Evolutionary conservation across 2,888 invertebrate genomes (phyloP).

Genomic region (Agonopterix subpropinquella): DNA sequence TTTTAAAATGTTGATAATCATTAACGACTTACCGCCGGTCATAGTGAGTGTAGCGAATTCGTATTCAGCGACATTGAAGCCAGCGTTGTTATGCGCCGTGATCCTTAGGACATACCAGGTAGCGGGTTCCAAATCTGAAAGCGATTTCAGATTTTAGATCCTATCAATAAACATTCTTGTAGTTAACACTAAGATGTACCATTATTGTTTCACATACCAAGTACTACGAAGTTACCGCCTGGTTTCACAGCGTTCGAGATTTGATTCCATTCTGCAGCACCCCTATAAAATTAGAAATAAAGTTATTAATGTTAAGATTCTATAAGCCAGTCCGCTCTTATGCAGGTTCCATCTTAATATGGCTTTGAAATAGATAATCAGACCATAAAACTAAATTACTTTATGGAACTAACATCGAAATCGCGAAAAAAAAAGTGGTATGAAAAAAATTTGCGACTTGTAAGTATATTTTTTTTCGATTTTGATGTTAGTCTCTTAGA

Average conservation of each 20-base stretch:
- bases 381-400: too few species aligned
- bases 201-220: conserved; percentile 50
- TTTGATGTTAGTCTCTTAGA: too few species aligned
- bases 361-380: not conserved
- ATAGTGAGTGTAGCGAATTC: conserved; percentile 96
- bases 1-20: not conserved
- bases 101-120: conserved; percentile 95
- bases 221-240: conserved; percentile 91
- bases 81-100: conserved; percentile 96
- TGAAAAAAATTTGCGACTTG: too few species aligned
- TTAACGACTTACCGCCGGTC: conserved; percentile 88
- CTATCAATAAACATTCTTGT: too few species aligned
- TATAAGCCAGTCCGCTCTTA: too few species aligned
- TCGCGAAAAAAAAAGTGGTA: too few species aligned
- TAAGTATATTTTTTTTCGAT: too few species aligned
- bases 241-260: conserved; percentile 95
- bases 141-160: too few species aligned
- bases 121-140: conserved; percentile 89
- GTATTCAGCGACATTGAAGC: conserved; percentile 95
- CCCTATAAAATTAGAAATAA: conserved; percentile 57
- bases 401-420: too few species aligned
- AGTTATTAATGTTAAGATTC: not conserved
- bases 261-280: conserved; percentile 93
- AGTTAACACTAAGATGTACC: too few species aligned
- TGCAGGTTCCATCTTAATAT: not conserved